phyloP scores from a whole-genome alignment of 2,888 invertebrate genomes.

The Clusia tigrina region DNA sequence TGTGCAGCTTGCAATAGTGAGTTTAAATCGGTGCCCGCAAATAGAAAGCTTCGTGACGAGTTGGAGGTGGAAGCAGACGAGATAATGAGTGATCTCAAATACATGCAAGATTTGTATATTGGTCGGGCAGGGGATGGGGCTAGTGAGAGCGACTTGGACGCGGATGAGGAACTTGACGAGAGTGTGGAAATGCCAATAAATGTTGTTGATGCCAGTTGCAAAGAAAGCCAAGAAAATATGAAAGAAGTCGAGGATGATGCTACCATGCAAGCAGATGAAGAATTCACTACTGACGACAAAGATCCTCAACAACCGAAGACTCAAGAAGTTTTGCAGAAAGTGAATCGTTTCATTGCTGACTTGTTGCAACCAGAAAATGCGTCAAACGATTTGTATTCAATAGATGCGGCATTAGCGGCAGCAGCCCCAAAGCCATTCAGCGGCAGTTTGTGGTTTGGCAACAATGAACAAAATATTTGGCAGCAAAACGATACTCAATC shows the following conservation, averaged over 20 bases:
- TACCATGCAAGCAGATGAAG: background rate
- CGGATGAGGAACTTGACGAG: slow-evolving; percentile 13
- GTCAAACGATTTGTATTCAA: background rate
- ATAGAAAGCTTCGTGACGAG: slow-evolving; percentile 53
- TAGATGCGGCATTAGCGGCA: slow-evolving; percentile 24
- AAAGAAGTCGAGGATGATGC: background rate
- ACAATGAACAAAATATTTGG: slow-evolving; percentile 35
- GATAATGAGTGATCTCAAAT: slow-evolving; percentile 57
- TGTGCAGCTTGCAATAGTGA: slow-evolving; percentile 53
- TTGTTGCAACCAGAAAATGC: slow-evolving; percentile 51
- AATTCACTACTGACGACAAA: slow-evolving; percentile 18
- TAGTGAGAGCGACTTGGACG: slow-evolving; percentile 35
- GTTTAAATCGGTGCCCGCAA: slow-evolving; percentile 53
- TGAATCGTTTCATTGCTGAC: slow-evolving; percentile 55
- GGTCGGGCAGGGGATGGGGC: slow-evolving; percentile 44
- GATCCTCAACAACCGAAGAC: slow-evolving; percentile 23
- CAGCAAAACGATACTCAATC: slow-evolving; percentile 20
- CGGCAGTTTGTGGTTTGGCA: slow-evolving; percentile 22
- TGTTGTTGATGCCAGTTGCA: too few species aligned
- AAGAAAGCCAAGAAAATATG: background rate
- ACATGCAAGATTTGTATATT: slow-evolving; percentile 59
- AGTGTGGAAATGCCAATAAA: background rate
- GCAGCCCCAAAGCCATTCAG: slow-evolving; percentile 29
- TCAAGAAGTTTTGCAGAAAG: slow-evolving; percentile 41
- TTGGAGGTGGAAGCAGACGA: slow-evolving; percentile 55